Evolutionary conservation across 2,113 vertebrate species (phyloP), one percentile per base, ranked within the genome.

Genomic region (Crotalus helleri): DNA sequence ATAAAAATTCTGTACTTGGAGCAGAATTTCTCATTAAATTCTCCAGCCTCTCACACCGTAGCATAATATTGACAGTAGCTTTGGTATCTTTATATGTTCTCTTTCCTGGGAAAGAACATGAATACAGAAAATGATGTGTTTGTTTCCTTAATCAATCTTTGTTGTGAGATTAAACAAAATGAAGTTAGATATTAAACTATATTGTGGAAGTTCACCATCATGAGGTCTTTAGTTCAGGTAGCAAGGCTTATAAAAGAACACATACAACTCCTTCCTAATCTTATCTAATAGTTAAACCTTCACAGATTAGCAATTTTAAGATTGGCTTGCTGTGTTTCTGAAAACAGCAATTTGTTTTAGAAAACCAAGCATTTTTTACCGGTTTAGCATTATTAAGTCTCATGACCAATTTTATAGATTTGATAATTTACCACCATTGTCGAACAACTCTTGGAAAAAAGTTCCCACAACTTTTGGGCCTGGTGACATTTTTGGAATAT

Each of bases 311-410:
- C 61, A 8, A 15, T 92, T 89, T 17, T 29, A 90, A 54, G 33
- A 2, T n/a, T 1, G 33, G 33, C 29, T 11, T 23, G 46, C 39
- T n/a, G 24, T 57, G n/a, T 74, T 95, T 17, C 33, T 93, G 89
- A 39, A 6, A 49, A 69, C 85, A 92, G 58, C 29, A 90, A 58
- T 21, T 49, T 93, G 0, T 90, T 92, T 93, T 94, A 51, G 90
- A 93, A 74, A n/a, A 93, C 5, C 85, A 58, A 92, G 23, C 49
- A 86, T 21, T 89, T 92, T 92, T 21, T 6, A 10, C 3, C 1
- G 49, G 57, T 24, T 46, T 0, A 0, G 44, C 87, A 57, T 92
- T n/a, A n/a, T 26, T 26, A 88, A 15, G 59, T 2, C 87, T 58
- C 86, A 39, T 3, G 81, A 81, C 93, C 85, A 46, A 49, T 29